Conservation (phyloP, 2,113 vertebrate species). For the Limnothrissa miodon region DNA sequence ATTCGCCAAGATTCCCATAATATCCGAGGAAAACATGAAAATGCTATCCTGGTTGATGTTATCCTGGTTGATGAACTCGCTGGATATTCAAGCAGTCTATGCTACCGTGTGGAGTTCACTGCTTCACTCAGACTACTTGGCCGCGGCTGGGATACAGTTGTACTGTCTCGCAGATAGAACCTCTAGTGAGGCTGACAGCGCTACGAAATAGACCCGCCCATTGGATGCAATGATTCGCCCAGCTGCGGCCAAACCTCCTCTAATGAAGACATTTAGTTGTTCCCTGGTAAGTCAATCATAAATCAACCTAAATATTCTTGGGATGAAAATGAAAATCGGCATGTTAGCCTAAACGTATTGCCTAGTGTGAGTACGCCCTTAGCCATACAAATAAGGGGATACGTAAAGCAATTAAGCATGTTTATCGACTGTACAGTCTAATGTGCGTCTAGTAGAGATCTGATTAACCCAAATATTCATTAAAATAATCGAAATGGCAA, state of each 20-base stretch:
- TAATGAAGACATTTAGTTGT: constrained; percentile 10
- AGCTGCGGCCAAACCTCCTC: constrained; percentile 21
- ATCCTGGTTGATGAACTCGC: constrained; percentile 7
- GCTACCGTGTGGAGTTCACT: neutral
- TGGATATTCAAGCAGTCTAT: neutral
- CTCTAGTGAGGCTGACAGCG: constrained; percentile 3
- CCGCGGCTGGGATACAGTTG: constrained; percentile 7
- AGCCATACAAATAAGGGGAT: neutral
- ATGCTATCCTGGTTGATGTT: neutral
- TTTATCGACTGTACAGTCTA: neutral
- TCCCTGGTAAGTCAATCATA: neutral
- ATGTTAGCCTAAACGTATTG: neutral
- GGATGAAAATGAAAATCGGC: neutral
- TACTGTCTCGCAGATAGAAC: neutral
- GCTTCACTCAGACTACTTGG: constrained; percentile 1
- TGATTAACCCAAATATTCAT: neutral
- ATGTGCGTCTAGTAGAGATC: neutral
- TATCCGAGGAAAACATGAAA: neutral
- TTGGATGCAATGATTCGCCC: constrained; percentile 30
- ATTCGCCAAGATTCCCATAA: neutral
- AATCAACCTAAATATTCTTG: neutral
- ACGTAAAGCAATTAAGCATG: neutral
- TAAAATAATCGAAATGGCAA: neutral
- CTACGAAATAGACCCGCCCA: constrained; percentile 32
- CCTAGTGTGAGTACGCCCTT: neutral